Conservation (phyloP, 2,113 vertebrate genomes). For the Ibidorhyncha struthersii region DNA sequence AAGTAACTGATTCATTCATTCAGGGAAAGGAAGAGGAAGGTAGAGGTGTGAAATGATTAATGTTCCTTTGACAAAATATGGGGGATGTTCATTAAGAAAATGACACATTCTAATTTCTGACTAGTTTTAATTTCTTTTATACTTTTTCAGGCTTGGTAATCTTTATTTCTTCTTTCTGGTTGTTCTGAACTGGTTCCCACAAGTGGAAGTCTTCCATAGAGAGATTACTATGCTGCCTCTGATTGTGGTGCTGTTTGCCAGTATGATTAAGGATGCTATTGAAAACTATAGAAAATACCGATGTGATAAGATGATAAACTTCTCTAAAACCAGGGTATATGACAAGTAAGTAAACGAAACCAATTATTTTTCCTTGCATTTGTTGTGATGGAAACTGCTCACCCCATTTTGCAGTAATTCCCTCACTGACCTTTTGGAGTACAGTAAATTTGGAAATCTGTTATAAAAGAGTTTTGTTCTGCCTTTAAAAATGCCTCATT, state of each 20-base stretch:
- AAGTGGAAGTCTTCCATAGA: constrained; percentile 75
- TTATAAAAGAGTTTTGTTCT: background rate
- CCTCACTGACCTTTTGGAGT: background rate
- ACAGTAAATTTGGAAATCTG: background rate
- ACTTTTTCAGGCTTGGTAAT: constrained; percentile 73
- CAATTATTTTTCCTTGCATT: background rate
- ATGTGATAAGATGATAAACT: constrained; percentile 74
- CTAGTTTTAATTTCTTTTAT: background rate
- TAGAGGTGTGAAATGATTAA: background rate
- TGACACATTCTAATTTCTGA: background rate
- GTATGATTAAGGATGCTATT: constrained; percentile 73
- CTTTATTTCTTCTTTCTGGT: constrained; percentile 78
- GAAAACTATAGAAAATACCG: constrained; percentile 75
- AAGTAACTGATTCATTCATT: background rate
- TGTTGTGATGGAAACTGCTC: background rate
- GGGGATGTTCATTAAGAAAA: background rate
- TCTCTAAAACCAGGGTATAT: constrained; percentile 64
- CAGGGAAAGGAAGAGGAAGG: background rate
- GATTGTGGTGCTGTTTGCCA: constrained; percentile 66
- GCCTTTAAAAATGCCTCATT: background rate
- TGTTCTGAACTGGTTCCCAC: constrained; percentile 78
- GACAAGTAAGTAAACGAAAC: constrained; percentile 66
- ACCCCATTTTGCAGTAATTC: background rate
- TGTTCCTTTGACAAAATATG: background rate
- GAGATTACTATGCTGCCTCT: constrained; percentile 77